Base-by-base conservation (phyloP, 2,888 invertebrate species). In the Perizoma affinitatum region DNA sequence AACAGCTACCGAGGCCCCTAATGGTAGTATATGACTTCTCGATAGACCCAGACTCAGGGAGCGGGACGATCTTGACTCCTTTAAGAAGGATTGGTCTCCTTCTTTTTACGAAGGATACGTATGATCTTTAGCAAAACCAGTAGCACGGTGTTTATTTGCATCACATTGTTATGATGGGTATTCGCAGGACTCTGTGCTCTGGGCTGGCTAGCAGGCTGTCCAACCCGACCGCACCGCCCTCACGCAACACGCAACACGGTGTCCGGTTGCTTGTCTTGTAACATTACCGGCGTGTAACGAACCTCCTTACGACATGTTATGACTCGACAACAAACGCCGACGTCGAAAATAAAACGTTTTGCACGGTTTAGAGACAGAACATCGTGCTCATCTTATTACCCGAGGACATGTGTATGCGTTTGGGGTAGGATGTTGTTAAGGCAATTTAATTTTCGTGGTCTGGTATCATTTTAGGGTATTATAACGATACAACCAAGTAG, bases 251-350 rank as follows among this genome's bases (percentile, higher is more conserved):
- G 86, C 83, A 79, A 78, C 78, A 71, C 71, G 81, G 88, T 87
- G 87, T 90, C 86, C 75, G 83, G 81, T 88, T 87, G 77, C 88
- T 78, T 80, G 79, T 83, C 83, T 78, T 78, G 77, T 80, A 75
- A 74, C 80, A 76, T 86, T 81, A 82, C 83, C 76, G 74, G 70
- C 80, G 79, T 80, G 84, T 81, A 84, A 79, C 83, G 74, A 80
- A 79, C 81, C 83, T 77, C 80, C 78, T 73, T 72, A 70, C 76
- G 82, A 85, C 88, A 82, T 84, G 83, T 88, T 87, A 86, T 87
- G 87, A 89, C 90, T 87, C 78, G 84, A 84, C 82, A 84, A 83
- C 86, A 86, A 84, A 84, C 78, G 83, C 83, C 82, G 80, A 80
- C 81, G 81, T 78, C 72, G 34, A 50, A 57, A 52, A 65, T 56